Base-by-base conservation (phyloP, 2,113 vertebrate species). In the Fulmarus glacialis region DNA sequence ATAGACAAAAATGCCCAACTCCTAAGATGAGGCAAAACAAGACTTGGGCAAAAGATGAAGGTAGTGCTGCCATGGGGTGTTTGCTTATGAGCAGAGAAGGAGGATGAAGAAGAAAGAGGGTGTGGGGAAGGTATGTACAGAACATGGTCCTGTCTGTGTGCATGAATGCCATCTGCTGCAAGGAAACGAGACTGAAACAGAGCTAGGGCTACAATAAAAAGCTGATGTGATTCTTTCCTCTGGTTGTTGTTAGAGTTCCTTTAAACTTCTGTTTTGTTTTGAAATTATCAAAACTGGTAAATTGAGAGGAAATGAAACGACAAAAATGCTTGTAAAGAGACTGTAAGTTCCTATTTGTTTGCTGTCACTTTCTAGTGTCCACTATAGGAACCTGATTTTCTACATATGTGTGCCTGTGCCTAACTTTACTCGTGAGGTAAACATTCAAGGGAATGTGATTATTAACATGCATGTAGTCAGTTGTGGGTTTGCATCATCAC, bases 41-140 rank as follows among this genome's bases (percentile, higher is more conserved):
- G 75, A 55, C 60, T 55, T 78, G 83, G 64, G 64, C 63, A 74
- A 90, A 87, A 87, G 82, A 43, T 84, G 87, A 82, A 93, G 86
- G 64, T 87, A 87, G 80, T 77, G 71, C 45, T 75, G 56, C 53
- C 16, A 1, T 29, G 79, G 58, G 92, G 38, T 52, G n/a, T 73
- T 93, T 47, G 88, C 34, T 81, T 40, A 17, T 40, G 77, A 90
- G 56, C 90, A 85, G 87, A 96, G 52, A 64, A 74, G 62, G 79
- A 94, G 52, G 70, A 60, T 67, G 55, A 85, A 89, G 89, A 47
- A 67, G 59, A 59, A 89, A 67, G 92, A 94, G 71, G 62, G 83
- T 42, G 52, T 87, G 93, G 72, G 94, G 62, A 93, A 93, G 59
- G 83, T 93, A 92, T 5, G 74, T 94, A 71, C 64, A 71, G 72